Base-by-base conservation (phyloP, 2,113 vertebrate species). In the Phocoena phocoena region DNA sequence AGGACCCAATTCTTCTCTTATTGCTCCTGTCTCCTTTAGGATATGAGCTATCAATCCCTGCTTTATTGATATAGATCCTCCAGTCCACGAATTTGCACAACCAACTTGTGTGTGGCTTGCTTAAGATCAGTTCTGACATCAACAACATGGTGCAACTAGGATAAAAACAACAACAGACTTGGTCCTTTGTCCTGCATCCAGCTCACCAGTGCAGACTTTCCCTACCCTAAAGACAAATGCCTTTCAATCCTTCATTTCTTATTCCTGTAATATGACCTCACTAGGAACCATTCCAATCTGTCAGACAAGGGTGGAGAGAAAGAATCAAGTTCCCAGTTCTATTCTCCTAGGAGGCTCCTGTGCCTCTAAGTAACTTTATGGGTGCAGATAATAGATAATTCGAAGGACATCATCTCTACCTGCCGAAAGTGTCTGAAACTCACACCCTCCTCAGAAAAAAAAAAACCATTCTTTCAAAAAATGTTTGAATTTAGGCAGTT, bases 251-350 rank as follows among this genome's bases (percentile, higher is more conserved):
- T 31, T 91, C 13, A 44, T 41, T 86, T 94, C 38, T 47, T 85
- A 94, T 88, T 93, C 71, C 76, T 91, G 2, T 55, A 96, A 91
- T 62, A 88, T 6, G n/a, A 93, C 36, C 60, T 80, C 60, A 89
- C 31, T 76, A 87, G 71, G 25, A 85, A 89, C 20, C 53, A 86
- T 63, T 53, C 26, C 79, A 88, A 53, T 50, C 73, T 25, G 55
- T 58, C 47, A 80, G 70, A 89, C 41, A 74, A 93, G 15, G 17
- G 9, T 80, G 53, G 50, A 50, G 1, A 93, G n/a, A 80, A 92
- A 63, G 38, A 95, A 81, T 50, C 6, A 10, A 18, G 25, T 86
- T 87, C 50, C 73, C 67, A 82, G 5, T 85, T 77, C 67, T 73
- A 47, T 31, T 92, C 70, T 80, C 79, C 67, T 23, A 88, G 28